Conservation (phyloP, 1,140 invertebrate species). For the Diplogasteroides magnus region DNA sequence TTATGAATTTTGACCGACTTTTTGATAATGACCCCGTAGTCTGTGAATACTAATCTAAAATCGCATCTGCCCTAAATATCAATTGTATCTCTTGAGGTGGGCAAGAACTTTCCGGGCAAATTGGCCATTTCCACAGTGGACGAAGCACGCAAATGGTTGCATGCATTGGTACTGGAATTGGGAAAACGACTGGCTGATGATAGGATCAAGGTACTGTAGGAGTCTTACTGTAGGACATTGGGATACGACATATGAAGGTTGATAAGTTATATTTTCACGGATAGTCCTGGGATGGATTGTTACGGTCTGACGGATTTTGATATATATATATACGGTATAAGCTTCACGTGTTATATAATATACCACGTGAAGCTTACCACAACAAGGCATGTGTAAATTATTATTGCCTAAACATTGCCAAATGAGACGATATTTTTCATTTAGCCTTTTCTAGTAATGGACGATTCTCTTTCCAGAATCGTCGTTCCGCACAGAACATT, state of each 20-base stretch:
- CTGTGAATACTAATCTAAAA: constrained; percentile 59
- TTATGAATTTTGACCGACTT: neutral
- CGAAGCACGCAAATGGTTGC: constrained; percentile 23
- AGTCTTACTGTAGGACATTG: constrained; percentile 11
- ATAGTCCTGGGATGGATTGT: constrained; percentile 15
- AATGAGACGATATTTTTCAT: too few relatives aligned
- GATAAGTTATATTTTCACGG: constrained; percentile 13
- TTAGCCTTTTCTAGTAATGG: too few relatives aligned
- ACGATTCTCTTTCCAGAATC: neutral
- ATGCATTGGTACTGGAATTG: constrained; percentile 28
- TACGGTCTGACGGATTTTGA: constrained; percentile 9
- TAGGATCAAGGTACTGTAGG: constrained; percentile 18
- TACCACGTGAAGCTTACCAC: too few relatives aligned
- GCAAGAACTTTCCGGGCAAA: constrained; percentile 80
- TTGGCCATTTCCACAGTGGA: constrained; percentile 12
- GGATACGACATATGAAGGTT: constrained; percentile 21
- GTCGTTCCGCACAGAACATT: neutral
- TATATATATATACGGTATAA: neutral
- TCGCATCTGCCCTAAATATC: constrained; percentile 73
- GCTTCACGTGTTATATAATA: too few relatives aligned
- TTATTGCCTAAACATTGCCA: too few relatives aligned
- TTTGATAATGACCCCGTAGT: neutral
- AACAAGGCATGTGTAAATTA: neutral
- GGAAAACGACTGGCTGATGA: constrained; percentile 20
- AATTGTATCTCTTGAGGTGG: constrained; percentile 71